Evolutionary conservation across 2,113 vertebrate species (phyloP).

Genomic region (Capra hircus): DNA sequence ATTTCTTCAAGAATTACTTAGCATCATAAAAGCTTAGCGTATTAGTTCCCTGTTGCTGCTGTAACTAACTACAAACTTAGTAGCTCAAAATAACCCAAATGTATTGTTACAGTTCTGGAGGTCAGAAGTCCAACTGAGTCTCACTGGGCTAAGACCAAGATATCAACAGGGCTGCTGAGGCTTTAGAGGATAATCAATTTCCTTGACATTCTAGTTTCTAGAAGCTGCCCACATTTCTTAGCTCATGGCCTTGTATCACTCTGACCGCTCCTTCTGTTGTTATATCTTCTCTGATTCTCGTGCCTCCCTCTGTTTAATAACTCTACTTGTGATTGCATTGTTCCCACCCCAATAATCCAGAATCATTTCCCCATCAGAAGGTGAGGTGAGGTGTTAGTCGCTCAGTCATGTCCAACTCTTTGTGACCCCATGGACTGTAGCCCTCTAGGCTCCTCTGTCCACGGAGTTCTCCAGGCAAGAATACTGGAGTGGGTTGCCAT

Average conservation of each 20-base stretch:
- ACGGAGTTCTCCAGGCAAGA: neutral
- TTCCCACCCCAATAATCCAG: neutral
- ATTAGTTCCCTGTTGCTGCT: neutral
- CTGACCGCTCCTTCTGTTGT: neutral
- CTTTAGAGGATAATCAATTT: neutral
- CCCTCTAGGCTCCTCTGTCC: neutral
- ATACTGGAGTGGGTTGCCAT: neutral
- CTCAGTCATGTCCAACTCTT: neutral
- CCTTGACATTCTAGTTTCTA: neutral
- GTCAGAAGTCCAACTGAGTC: neutral
- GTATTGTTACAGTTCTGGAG: neutral
- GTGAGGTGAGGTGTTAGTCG: neutral
- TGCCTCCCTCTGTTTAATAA: neutral
- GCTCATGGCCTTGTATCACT: neutral
- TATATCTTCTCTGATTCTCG: neutral
- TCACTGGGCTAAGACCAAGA: neutral
- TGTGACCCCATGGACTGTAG: neutral
- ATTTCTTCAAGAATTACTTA: constrained; percentile 11
- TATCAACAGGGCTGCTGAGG: neutral
- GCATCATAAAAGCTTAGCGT: neutral
- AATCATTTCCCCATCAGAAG: neutral
- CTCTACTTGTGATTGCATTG: neutral
- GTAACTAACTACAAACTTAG: neutral
- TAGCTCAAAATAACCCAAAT: neutral
- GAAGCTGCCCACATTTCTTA: neutral